Evolutionary conservation across 2,888 invertebrate genomes (phyloP), one percentile per base, ranked within the genome.

Genomic region (Lysandra bellargus): DNA sequence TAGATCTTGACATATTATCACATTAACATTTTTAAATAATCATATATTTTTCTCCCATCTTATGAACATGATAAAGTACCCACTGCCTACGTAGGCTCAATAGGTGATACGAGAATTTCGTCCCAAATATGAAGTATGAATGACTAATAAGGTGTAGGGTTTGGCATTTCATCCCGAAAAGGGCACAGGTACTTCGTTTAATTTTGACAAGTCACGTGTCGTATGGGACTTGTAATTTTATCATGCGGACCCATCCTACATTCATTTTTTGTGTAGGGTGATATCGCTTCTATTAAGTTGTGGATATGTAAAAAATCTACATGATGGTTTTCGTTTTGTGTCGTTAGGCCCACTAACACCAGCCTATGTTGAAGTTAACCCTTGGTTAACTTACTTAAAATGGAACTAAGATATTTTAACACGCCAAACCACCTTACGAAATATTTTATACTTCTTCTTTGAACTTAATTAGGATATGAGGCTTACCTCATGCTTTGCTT

Each of bases 171-270:
- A 69, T 69, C 69, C 69, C 69, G 69, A 69, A 69, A 69, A 69
- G 33, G 69, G 69, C 69, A 0, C 69, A 69, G 69, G 69, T 69
- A 69, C 69, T 69, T 69, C 33, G 69, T 69, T 69, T 69, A 69
- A 69, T 69, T 69, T 69, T 69, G 69, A 69, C 69, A 69, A 69
- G 69, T 69, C 69, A 69, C 69, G 69, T 69, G 69, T 69, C 33
- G 33, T 33, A 69, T 69, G 17, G 69, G 33, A 69, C 69, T 69
- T 69, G 69, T 69, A 69, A 33, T 69, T 69, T 33, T 69, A 69
- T 69, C 69, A 69, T 33, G 33, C 69, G 33, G 33, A 69, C 69
- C 69, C 33, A 69, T 64, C 69, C 69, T 14, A 69, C 64, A 69
- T 30, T 33, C 69, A 37, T 69, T 69, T 14, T 69, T 30, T 64